Percentiles rank a stretch among this genome's conserved stretches.
Evolutionary conservation across 2,797 vertebrate genomes (phyloP).

Genomic region (Falco cherrug): DNA sequence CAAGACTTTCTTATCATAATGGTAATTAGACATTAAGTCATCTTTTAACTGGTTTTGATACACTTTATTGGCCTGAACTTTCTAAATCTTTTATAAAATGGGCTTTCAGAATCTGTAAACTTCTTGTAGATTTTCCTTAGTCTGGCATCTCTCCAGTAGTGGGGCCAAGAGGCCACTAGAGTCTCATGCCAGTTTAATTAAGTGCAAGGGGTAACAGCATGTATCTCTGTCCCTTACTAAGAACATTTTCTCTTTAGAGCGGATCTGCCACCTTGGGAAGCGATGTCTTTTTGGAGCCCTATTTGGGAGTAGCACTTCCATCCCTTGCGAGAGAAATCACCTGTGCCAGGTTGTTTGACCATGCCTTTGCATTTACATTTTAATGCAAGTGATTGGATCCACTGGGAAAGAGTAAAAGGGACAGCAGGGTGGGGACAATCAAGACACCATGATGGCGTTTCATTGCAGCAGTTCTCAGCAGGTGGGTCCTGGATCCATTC

Average conservation of each 20-base stretch:
- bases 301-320: not conserved
- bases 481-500: not conserved
- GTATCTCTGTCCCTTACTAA: not conserved
- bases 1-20: not conserved
- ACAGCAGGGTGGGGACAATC: too few relatives aligned
- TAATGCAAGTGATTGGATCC: not conserved
- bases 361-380: not conserved
- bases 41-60: not conserved
- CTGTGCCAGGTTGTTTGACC: too few relatives aligned
- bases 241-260: not conserved
- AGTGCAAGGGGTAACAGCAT: not conserved
- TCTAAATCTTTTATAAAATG: too few relatives aligned
- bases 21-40: not conserved
- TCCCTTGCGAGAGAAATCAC: too few relatives aligned
- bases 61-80: not conserved
- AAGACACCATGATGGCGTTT: rapidly evolving
- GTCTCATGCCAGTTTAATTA: too few relatives aligned
- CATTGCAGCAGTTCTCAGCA: not conserved
- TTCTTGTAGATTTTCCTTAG: rapidly evolving
- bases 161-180: not conserved
- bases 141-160: not conserved
- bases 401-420: not conserved
- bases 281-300: too few relatives aligned
- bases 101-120: not conserved
- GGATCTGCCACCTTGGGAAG: not conserved